phyloP scores from a whole-genome alignment of 1,140 invertebrate genomes.

The Drosophila melanogaster region Release_6_plus_ISO1_MT NC_004354.4:10123001-10123500 shows the following conservation, averaged over 20 bases:
- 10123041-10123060: constrained; percentile 16
- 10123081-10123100: constrained; percentile 68
- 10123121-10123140: constrained; percentile 58
- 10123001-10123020: not conserved
- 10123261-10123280: too few species aligned
- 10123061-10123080: not conserved
- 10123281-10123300: too few species aligned
- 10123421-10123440: not conserved
- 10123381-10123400: not conserved
- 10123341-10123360: constrained; percentile 32
- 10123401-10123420: not conserved
- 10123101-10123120: constrained; percentile 69
- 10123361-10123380: not conserved
- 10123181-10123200: constrained; percentile 25
- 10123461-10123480: constrained; percentile 25
- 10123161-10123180: constrained; percentile 29
- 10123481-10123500: constrained; percentile 17
- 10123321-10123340: constrained; percentile 3
- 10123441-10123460: constrained; percentile 1
- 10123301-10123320: not conserved
- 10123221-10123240: not conserved
- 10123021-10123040: not conserved
- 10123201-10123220: constrained; percentile 17
- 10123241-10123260: too few species aligned
- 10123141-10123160: constrained; percentile 23